Conservation (phyloP, 2,113 vertebrate genomes). For the Oreochromis spilurus region DNA sequence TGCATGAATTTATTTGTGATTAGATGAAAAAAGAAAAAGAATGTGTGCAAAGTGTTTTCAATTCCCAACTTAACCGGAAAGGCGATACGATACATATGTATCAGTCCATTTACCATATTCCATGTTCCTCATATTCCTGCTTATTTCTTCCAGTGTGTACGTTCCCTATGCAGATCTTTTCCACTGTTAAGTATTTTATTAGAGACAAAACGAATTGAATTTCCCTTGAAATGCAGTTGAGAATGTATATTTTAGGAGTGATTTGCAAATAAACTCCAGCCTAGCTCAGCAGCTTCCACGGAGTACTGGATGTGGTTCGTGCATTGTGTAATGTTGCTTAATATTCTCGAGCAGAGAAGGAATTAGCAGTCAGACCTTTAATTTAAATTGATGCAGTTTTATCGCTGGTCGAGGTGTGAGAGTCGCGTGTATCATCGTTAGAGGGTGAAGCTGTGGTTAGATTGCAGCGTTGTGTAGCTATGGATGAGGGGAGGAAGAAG, state of each 20-base stretch:
- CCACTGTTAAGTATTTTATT: not conserved
- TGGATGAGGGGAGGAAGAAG: not conserved
- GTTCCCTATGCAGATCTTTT: not conserved
- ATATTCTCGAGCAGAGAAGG: not conserved
- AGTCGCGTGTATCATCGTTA: not conserved
- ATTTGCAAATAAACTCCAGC: not conserved
- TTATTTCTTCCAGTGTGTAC: not conserved
- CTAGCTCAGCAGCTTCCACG: not conserved
- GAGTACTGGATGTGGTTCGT: not conserved
- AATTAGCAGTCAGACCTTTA: not conserved
- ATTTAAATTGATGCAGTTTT: not conserved
- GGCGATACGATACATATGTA: accelerated
- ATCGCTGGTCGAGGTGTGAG: not conserved
- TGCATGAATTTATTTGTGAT: not conserved
- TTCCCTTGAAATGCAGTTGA: not conserved
- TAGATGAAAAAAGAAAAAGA: not conserved
- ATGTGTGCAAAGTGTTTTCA: not conserved
- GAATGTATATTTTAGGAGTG: not conserved
- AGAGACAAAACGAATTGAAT: not conserved
- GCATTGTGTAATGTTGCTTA: not conserved
- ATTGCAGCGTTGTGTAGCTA: not conserved
- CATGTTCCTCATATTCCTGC: not conserved
- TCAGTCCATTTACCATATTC: not conserved
- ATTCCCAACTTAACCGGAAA: not conserved
- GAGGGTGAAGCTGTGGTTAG: not conserved